Evolutionary conservation across 2,113 vertebrate species (phyloP).

Genomic region (Pluvialis apricaria): DNA sequence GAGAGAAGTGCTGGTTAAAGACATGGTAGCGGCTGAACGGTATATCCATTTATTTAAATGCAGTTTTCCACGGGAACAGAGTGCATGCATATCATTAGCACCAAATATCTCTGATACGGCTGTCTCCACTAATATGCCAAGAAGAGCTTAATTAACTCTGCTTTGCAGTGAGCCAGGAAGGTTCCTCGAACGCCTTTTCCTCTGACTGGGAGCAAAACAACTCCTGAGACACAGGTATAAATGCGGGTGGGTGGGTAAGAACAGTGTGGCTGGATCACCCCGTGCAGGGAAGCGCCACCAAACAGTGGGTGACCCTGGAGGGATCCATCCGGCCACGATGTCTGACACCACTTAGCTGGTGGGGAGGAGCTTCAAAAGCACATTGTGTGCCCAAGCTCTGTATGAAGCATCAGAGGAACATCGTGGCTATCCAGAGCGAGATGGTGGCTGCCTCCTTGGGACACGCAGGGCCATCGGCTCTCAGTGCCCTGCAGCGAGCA

Average conservation of each 20-base stretch:
- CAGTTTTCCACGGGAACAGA: constrained; percentile 37
- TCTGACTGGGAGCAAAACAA: neutral
- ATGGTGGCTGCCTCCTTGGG: rapidly evolving
- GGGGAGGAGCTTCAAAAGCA: neutral
- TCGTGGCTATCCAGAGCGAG: neutral
- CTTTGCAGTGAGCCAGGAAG: neutral
- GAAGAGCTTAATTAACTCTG: constrained; percentile 65
- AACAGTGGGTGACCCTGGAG: neutral
- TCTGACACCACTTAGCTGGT: rapidly evolving
- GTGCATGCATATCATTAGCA: constrained; percentile 38
- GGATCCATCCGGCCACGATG: rapidly evolving
- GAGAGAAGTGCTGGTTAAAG: constrained; percentile 21
- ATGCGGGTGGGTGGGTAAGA: neutral
- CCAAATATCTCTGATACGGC: constrained; percentile 58
- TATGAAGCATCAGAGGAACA: rapidly evolving
- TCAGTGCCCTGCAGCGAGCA: neutral
- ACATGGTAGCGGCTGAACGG: constrained; percentile 39
- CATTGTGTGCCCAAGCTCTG: rapidly evolving
- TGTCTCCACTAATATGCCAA: constrained; percentile 50
- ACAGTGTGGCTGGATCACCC: neutral
- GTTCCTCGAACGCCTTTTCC: neutral
- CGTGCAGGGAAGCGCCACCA: neutral
- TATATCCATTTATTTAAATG: constrained; percentile 49
- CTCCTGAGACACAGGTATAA: constrained; percentile 1
- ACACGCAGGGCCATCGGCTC: rapidly evolving